These are phyloP conservation scores for Cantharis nigra DNA, from an alignment of 2,888 invertebrate species.

Conservation along the genomic window DNA sequence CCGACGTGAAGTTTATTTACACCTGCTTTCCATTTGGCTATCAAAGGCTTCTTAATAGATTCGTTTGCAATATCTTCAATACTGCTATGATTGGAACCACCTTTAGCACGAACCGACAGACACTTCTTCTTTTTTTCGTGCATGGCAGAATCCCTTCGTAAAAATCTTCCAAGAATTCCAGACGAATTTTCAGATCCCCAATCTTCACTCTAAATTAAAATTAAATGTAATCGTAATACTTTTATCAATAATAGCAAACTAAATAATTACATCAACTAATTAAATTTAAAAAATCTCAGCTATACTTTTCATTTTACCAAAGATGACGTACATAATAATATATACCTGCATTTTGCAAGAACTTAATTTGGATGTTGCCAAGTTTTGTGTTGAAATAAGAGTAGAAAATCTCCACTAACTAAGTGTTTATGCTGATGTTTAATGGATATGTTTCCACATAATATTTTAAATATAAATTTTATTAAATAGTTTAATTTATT, in stretches of 20 bases:
- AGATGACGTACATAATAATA: too few relatives aligned
- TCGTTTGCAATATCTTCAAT: conserved; percentile 38
- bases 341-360: too few relatives aligned
- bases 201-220: conserved; percentile 65
- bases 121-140: conserved; percentile 51
- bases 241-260: neutral
- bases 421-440: too few relatives aligned
- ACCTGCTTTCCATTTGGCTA: conserved; percentile 72
- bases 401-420: too few relatives aligned
- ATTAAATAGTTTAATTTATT: too few relatives aligned
- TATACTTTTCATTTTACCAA: too few relatives aligned
- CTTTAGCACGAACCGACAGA: conserved; percentile 41
- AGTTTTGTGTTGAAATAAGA: too few relatives aligned
- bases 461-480: too few relatives aligned
- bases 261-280: neutral
- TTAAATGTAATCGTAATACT: neutral
- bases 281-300: too few relatives aligned
- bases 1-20: conserved; percentile 59
- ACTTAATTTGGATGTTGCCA: too few relatives aligned
- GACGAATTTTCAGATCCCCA: conserved; percentile 75
- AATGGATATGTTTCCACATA: too few relatives aligned
- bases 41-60: conserved; percentile 61
- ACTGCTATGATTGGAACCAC: conserved; percentile 37
- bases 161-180: conserved; percentile 68
- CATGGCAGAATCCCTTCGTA: conserved; percentile 63